Conservation (phyloP, 2,797 vertebrate species). For the Sphaeramia orbicularis region DNA sequence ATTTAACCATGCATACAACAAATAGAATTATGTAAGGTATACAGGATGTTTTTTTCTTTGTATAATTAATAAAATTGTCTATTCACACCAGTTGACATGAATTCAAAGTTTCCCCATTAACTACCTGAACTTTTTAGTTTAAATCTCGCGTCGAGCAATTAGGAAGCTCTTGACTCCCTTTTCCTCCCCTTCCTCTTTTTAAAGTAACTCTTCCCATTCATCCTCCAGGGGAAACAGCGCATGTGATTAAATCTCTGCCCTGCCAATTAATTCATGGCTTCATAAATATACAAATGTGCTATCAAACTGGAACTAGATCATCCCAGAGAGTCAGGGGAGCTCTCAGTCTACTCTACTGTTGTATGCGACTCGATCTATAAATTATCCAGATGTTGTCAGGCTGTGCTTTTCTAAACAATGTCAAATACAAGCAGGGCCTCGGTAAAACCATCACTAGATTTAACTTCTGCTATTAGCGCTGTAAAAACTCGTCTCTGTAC, state of each 20-base stretch:
- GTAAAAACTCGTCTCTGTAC: too few relatives aligned
- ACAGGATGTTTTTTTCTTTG: too few relatives aligned
- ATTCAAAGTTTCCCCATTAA: slow-evolving; percentile 54
- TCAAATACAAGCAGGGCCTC: slow-evolving; percentile 29
- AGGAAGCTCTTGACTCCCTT: slow-evolving; percentile 59
- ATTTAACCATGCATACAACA: too few relatives aligned
- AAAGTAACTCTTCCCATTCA: slow-evolving; percentile 73
- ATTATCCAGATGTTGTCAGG: slow-evolving; percentile 57
- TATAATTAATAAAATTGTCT: too few relatives aligned
- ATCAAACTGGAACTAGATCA: slow-evolving; percentile 77
- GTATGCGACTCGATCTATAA: slow-evolving; percentile 51
- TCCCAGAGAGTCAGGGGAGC: slow-evolving; percentile 49
- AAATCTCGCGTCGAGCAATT: slow-evolving; percentile 53
- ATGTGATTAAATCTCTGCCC: slow-evolving; percentile 83
- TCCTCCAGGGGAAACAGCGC: slow-evolving; percentile 68
- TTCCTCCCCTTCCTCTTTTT: slow-evolving; percentile 67
- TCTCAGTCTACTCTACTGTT: slow-evolving; percentile 50
- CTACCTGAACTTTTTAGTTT: slow-evolving; percentile 53
- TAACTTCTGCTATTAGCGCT: too few relatives aligned
- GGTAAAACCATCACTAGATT: slow-evolving; percentile 37
- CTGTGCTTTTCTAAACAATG: slow-evolving; percentile 50
- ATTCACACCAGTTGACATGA: neutral
- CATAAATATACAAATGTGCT: slow-evolving; percentile 83
- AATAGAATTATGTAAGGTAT: too few relatives aligned
- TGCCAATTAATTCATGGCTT: slow-evolving; percentile 83